Conservation (phyloP, 2,113 vertebrate species). For the Archilochus colubris region DNA sequence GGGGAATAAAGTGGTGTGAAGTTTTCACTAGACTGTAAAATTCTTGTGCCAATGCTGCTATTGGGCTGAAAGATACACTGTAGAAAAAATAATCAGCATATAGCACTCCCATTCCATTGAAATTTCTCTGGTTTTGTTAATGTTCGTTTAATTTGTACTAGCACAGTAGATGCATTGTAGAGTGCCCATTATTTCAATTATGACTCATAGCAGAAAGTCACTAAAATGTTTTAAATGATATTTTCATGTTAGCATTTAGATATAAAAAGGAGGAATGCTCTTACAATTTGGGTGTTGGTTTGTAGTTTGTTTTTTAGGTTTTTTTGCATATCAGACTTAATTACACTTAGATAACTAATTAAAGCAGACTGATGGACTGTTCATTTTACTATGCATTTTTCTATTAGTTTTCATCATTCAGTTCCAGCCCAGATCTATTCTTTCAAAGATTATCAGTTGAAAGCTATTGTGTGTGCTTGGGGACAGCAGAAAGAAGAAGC, state of each 20-base stretch:
- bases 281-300: not conserved
- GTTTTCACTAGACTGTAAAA: not conserved
- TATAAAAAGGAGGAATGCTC: not conserved
- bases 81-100: not conserved
- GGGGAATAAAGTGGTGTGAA: not conserved
- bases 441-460: not conserved
- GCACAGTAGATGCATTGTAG: not conserved
- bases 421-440: not conserved
- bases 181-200: constrained; percentile 29
- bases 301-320: not conserved
- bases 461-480: not conserved
- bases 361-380: not conserved
- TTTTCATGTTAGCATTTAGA: not conserved
- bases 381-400: not conserved
- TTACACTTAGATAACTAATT: constrained; percentile 8
- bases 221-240: not conserved
- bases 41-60: not conserved
- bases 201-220: not conserved
- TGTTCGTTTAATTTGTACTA: constrained; percentile 28
- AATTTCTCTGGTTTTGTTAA: constrained; percentile 25
- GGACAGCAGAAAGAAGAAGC: not conserved
- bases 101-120: not conserved
- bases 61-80: not conserved
- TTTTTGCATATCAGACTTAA: not conserved
- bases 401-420: not conserved